Evolutionary conservation across 2,888 invertebrate species (phyloP), one percentile per base, ranked within the genome.

Genomic region (Balanococcus diminutus): DNA sequence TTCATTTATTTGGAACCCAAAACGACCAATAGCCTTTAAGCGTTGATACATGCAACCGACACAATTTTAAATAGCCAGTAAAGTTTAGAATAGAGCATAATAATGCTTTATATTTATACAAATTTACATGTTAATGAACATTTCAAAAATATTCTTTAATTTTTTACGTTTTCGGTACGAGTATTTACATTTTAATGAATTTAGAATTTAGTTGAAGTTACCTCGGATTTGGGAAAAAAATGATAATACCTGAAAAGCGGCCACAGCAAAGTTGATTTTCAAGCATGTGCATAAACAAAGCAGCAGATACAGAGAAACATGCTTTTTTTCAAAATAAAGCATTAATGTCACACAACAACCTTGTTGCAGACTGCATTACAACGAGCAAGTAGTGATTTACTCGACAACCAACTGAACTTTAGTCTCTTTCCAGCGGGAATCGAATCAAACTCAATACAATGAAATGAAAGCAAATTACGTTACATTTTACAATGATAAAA

Each of bases 271-370:
- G 84, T 84, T 84, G 84, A 84, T 84, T 84, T 84, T 84, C 75
- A 84, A 84, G 84, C 84, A 46, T 84, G 84, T 84, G 84, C 84
- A 84, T 84, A 84, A 84, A 75, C 75, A 84, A 75, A 75, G 84
- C 84, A 75, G 75, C 75, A 84, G 75, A 84, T 84, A 84, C 84
- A 84, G 84, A 84, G 84, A 84, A 84, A 84, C 84, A 84, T 84
- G 84, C 84, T 84, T 84, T 84, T 84, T 82, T 83, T 83, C 84
- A 84, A 84, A 84, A 39, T 84, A 84, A 84, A 84, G 84, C 84
- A 84, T 84, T 84, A 84, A 84, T 84, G 84, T 84, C 84, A 84
- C 84, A 84, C 84, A 84, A 84, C 84, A 84, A 84, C 84, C 84
- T 67, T 84, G 84, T 84, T 84, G 84, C 84, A 84, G 84, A 84